Percentiles rank a stretch among this genome's conserved stretches.
phyloP scores from a whole-genome alignment of 2,113 vertebrate genomes.

The Melierax canorus region DNA sequence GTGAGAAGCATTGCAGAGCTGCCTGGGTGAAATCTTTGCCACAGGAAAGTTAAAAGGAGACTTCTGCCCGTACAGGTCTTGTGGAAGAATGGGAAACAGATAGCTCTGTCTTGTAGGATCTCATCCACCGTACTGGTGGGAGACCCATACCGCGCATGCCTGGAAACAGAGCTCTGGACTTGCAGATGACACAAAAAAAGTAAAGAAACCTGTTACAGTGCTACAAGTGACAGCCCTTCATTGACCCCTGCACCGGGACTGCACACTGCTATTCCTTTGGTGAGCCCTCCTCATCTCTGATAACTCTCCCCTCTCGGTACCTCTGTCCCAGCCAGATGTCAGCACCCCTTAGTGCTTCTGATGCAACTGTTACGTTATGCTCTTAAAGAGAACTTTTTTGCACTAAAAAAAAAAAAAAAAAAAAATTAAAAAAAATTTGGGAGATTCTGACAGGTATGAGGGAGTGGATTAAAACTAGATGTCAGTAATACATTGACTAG shows the following conservation, averaged over 20 bases:
- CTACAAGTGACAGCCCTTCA: background rate
- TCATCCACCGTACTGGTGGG: background rate
- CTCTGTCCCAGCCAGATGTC: background rate
- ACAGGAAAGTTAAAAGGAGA: background rate
- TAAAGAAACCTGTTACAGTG: background rate
- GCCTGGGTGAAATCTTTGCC: background rate
- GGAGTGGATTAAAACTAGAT: background rate
- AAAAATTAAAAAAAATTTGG: background rate
- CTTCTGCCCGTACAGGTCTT: background rate
- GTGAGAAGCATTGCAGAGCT: background rate
- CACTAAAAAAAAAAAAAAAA: background rate
- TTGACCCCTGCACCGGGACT: background rate
- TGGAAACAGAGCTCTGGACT: background rate
- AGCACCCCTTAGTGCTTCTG: background rate
- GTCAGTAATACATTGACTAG: background rate
- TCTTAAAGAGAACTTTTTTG: background rate
- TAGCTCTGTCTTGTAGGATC: background rate
- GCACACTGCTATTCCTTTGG: background rate
- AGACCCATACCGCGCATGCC: background rate
- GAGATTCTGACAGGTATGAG: background rate
- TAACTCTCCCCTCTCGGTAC: background rate
- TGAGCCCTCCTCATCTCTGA: background rate
- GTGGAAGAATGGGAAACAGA: background rate
- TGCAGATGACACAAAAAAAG: background rate
- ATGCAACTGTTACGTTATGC: background rate